These are phyloP conservation scores for Zosterops hypoxanthus DNA, from an alignment of 2,113 vertebrate species.

Conservation along the genomic window DNA sequence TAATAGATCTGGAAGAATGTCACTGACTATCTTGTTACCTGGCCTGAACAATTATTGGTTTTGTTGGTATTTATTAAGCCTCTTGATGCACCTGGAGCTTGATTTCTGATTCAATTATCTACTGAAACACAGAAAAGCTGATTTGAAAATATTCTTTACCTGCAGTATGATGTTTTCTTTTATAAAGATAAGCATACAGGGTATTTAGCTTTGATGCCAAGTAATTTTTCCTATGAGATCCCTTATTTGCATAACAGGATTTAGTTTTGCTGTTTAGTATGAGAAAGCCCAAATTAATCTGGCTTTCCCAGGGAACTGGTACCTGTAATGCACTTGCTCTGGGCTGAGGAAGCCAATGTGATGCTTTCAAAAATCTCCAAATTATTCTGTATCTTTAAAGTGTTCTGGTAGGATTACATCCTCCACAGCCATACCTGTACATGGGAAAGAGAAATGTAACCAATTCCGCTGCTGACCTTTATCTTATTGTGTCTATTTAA, in stretches of 20 bases:
- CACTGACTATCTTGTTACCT: background rate
- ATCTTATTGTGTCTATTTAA: constrained; percentile 54
- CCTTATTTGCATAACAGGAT: background rate
- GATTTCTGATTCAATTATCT: background rate
- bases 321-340: background rate
- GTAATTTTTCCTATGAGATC: background rate
- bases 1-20: background rate
- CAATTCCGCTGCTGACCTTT: constrained; percentile 61
- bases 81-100: background rate
- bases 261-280: background rate
- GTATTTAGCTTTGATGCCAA: background rate
- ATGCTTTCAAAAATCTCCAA: background rate
- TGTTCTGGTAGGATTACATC: background rate
- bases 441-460: constrained; percentile 54
- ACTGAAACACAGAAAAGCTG: background rate
- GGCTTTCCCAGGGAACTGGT: background rate
- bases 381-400: background rate
- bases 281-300: background rate
- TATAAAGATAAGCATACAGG: background rate
- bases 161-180: background rate
- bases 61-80: background rate
- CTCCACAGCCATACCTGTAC: background rate
- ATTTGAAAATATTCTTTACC: background rate
- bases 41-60: background rate
- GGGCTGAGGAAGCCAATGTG: background rate